Conservation (phyloP, 2,888 invertebrate genomes). For the Eristalis tenax region DNA sequence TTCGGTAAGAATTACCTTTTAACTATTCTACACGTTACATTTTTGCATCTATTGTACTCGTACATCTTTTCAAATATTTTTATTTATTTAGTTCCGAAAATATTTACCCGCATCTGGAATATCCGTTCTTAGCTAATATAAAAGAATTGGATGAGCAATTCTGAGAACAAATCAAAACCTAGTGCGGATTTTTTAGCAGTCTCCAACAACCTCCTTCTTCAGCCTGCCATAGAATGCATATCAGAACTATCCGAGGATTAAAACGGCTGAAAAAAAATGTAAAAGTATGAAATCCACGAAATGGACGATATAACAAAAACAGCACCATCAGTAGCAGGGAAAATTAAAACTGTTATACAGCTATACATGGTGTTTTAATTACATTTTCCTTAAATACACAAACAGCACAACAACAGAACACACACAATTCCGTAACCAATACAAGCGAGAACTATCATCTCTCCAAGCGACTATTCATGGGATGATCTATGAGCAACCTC, state of each 20-base stretch:
- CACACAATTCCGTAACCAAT: constrained; percentile 13
- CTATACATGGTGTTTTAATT: constrained; percentile 44
- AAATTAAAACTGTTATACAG: constrained; percentile 36
- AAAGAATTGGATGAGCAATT: background rate
- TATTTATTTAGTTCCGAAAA: background rate
- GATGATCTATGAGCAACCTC: constrained; percentile 45
- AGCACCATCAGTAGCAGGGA: constrained; percentile 11
- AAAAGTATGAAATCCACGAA: constrained; percentile 22
- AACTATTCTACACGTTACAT: too few relatives aligned
- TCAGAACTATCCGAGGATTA: background rate
- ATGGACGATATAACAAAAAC: constrained; percentile 10
- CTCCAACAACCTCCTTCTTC: background rate
- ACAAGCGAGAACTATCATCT: constrained; percentile 31
- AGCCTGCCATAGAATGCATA: background rate
- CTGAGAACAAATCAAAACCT: background rate
- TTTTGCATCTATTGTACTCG: too few relatives aligned
- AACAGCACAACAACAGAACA: constrained; percentile 13
- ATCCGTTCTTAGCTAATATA: background rate
- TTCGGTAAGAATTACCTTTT: too few relatives aligned
- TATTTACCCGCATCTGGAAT: background rate
- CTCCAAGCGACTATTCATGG: constrained; percentile 37
- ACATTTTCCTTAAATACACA: constrained; percentile 46
- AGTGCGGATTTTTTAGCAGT: background rate
- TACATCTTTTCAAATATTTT: too few relatives aligned
- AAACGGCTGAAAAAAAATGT: background rate